These are phyloP conservation scores for Eristalis arbustorum DNA, from an alignment of 2,888 invertebrate species.

Conservation along the genomic window DNA sequence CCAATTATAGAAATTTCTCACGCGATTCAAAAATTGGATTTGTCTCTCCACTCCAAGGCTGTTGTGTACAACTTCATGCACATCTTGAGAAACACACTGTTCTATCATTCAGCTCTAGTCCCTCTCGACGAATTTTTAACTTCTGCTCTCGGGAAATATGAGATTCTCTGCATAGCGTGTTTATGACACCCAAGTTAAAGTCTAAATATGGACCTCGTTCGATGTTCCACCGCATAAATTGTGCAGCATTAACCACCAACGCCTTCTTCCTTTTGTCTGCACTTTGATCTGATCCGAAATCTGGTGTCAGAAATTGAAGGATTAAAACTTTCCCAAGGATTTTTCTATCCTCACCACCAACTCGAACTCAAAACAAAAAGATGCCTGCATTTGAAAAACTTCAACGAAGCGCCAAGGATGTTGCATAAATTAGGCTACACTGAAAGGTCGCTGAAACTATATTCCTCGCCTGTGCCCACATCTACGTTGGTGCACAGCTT, in stretches of 20 bases:
- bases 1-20: no score
- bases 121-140: not conserved
- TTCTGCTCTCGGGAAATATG: not conserved
- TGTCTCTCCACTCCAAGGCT: no score
- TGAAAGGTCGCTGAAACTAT: not conserved
- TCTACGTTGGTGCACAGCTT: not conserved
- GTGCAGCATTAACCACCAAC: not conserved
- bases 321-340: slow-evolving; percentile 3
- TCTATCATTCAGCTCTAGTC: not conserved
- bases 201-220: not conserved
- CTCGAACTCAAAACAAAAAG: not conserved
- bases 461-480: not conserved
- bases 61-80: no score
- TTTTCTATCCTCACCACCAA: not conserved
- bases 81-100: not conserved
- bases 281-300: not conserved
- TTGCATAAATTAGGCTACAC: not conserved
- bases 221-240: not conserved
- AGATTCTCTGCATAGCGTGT: not conserved
- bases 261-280: not conserved
- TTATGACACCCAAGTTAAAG: not conserved
- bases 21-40: no score
- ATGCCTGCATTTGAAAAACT: not conserved
- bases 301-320: slow-evolving; percentile 12
- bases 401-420: not conserved